Base-by-base conservation (phyloP, 2,113 vertebrate species). In the Hiodon tergisus region DNA sequence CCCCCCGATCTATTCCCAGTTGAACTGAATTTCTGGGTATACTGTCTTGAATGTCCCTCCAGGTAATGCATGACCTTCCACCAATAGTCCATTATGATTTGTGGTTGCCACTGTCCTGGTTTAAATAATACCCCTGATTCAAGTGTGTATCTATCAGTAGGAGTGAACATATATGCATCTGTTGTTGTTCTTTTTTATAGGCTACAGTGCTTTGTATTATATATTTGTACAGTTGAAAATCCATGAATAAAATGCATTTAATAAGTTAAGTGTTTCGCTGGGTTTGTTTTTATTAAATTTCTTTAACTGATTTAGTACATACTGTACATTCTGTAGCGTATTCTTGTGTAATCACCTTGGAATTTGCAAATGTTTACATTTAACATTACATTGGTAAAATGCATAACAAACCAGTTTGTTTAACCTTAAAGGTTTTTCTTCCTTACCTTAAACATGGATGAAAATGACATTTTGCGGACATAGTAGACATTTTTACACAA, bases 201-300 rank as follows among this genome's bases (percentile, higher is more conserved):
- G 80, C 80, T 79, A 17, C 10, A 73, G 16, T 79, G 50, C 59
- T 89, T 83, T 86, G 86, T 83, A 86, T 80, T 83, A 81, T 62
- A 77, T 70, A 85, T 85, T 89, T 90, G 88, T 92, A 91, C 84
- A 90, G 82, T 46, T 89, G 85, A 86, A 87, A 88, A 86, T 79
- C 76, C 77, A 86, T 83, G 76, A 81, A 87, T 88, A 88, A 90
- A 89, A 85, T 74, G 72, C 75, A 75, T 78, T 74, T 78, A 63
- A 61, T 78, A 71, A 71, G 62, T 77, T 63, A 54, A 71, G 10
- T 47, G 4, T 59, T 47, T 67, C 47, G 9, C 16, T 62, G 13
- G 4, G 10, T 51, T 69, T 73, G 52, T 60, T 4, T 71, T 76
- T 63, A 53, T 63, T 63, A 17, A 6, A 3, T n/a, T 14, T 31